Base-by-base conservation (phyloP, 2,888 invertebrate genomes). In the Limulus polyphemus region DNA sequence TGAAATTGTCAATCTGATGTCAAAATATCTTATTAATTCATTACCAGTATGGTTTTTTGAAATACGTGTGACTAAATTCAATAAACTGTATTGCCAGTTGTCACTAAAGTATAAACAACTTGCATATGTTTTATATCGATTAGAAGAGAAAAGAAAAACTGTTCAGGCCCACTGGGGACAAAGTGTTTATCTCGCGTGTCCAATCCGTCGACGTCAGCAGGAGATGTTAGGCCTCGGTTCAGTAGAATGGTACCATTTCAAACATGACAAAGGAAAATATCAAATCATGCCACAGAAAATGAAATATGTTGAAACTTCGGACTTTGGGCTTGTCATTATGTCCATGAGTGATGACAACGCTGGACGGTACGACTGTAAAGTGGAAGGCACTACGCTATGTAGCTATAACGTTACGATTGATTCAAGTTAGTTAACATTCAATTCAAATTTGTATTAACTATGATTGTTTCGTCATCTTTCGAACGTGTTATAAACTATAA, bases 391-490 rank as follows among this genome's bases (percentile, higher is more conserved):
- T 11, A 79, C 90, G 12, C 79, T 92, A 47, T 91, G 90, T 77
- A 90, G 90, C 55, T 92, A 91, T 77, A 93, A 92, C 74, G 88
- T 93, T 65, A 91, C 91, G 1, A 92, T 93, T n/a, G 92, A 93
- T 77, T 68, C 72, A 16, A 72, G 72, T 72, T 62, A 67, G 71
- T 68, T 3, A 2, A 3, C 56, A 47, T n/a, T n/a, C n/a, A n/a
- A n/a, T 32, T 32, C 32, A 32, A 32, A 32, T 32, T 32, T 32
- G 32, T 32, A 32, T 32, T 32, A 32, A 32, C n/a, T n/a, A n/a
- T n/a, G n/a, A n/a, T n/a, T n/a, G n/a, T n/a, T n/a, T n/a, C n/a
- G n/a, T n/a, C n/a, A n/a, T n/a, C n/a, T n/a, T n/a, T n/a, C n/a
- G n/a, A n/a, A n/a, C n/a, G n/a, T n/a, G n/a, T n/a, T n/a, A n/a